Base-by-base conservation (phyloP, 2,888 invertebrate genomes). In the Netelia fuscicornis region DNA sequence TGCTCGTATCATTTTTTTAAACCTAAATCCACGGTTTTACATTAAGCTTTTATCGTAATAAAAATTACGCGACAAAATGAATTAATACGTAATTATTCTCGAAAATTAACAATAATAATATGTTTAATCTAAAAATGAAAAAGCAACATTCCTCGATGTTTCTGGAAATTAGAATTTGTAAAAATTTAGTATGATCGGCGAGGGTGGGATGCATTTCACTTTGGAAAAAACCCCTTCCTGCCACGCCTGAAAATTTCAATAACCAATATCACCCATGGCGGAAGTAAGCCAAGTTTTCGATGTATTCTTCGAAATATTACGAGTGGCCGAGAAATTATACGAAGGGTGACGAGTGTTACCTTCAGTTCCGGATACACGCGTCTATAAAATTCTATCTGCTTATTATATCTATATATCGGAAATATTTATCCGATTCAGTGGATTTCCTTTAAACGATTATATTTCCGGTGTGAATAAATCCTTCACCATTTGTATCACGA, bases 371-470 rank as follows among this genome's bases (percentile, higher is more conserved):
- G 54, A 48, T 64, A 67, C 25, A 54, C 30, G 42, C 17, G 17
- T 64, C 37, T 71, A 56, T 23, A 25, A 20, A 67, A 13, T 5
- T 11, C 5, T 48, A 67, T 20, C 11, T 30, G 11, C 23, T 20
- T 5, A 8, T 48, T 23, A 10, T 23, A 20, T 20, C 1, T n/a
- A 20, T 48, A 10, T 8, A 13, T 67, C 3, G 70, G 44, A 81
- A 81, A 62, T 56, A 81, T 81, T 76, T 81, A 76, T 81, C 20
- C 70, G 76, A 70, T 42, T 70, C 70, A 70, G 68, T 65, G 76
- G 64, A 17, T 64, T 30, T n/a, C 81, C 60, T 60, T 25, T 58
- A 2, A 20, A 68, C 52, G 17, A 64, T 81, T 54, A 70, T 76
- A 20, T 81, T 81, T 76, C 76, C 76, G 76, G 70, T 75, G 44